Percentiles rank a stretch among this genome's conserved stretches.
phyloP scores from a whole-genome alignment of 2,797 vertebrate genomes.

The Amniataba percoides region DNA sequence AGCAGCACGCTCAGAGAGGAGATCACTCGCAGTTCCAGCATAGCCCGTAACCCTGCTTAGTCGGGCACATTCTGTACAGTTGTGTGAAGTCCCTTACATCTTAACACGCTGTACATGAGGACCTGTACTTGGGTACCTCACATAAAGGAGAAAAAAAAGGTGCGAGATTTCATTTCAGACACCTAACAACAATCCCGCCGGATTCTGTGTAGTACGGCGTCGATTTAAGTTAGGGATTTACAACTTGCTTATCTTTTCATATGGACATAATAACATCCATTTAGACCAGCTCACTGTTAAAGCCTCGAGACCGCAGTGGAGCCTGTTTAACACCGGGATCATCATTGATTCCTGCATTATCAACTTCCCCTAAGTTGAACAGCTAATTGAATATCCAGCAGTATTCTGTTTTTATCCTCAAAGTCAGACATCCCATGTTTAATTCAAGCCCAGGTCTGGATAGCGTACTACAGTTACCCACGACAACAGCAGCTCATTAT shows the following conservation, averaged over 20 bases:
- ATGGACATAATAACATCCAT: background rate
- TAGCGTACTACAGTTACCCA: background rate
- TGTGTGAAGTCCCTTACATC: conserved; percentile 55
- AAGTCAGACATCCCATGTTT: conserved; percentile 1
- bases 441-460: background rate
- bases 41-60: conserved; percentile 68
- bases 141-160: conserved; percentile 33
- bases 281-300: background rate
- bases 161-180: conserved; percentile 56
- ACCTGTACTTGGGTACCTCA: conserved; percentile 69
- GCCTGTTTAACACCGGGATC: conserved; percentile 29
- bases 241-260: background rate
- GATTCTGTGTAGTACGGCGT: background rate
- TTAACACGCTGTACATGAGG: conserved; percentile 51
- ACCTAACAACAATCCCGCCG: background rate
- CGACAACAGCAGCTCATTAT: background rate
- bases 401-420: background rate
- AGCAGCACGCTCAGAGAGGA: conserved; percentile 64
- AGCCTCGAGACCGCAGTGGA: conserved; percentile 12
- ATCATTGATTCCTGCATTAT: conserved; percentile 21
- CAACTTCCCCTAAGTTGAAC: background rate
- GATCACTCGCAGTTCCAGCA: conserved; percentile 70
- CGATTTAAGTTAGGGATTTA: background rate
- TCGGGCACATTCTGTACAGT: conserved; percentile 64
- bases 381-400: background rate